Base-by-base conservation (phyloP, 2,113 vertebrate species). In the Triplophysa rosa region DNA sequence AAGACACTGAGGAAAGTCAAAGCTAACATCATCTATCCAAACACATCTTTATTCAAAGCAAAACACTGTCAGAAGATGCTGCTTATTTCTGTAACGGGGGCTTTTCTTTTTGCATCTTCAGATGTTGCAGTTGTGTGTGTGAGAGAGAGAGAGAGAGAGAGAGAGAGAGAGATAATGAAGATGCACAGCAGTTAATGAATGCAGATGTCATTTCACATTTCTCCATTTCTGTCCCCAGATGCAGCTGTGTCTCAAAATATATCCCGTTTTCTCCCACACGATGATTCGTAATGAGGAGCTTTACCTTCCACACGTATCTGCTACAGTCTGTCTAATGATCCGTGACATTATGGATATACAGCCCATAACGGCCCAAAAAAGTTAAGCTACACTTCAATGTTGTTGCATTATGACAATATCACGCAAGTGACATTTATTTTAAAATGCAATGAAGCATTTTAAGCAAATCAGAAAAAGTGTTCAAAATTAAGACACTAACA, bases 181-280 rank as follows among this genome's bases (percentile, higher is more conserved):
- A 79, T 67, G 42, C 58, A 21, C 73, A 65, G 78, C 78, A 66
- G 78, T 65, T 83, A 81, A 83, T 81, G 65, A 78, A 63, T 63
- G 54, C 56, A 80, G 78, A 78, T 83, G 81, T 75, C 68, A 77
- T 56, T 61, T 75, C 74, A 73, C 61, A 78, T 83, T 61, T 23
- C 37, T 54, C 54, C 47, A 72, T 2, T 72, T 64, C 16, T 24
- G 68, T 47, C 54, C 33, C 66, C 63, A 16, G 76, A 78, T 52
- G 10, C 71, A 74, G 40, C 71, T 45, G 56, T 37, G 37, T 45
- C 58, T 63, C 23, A 5, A 47, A 74, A 74, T 74, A 74, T 74
- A 40, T 45, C 58, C 1, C 24, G 54, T n/a, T 10, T 56, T n/a
- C 19, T 58, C 16, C n/a, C 13, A 4, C 26, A 63, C 5, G 16